phyloP scores from a whole-genome alignment of 2,888 invertebrate species.

The Thyatira batis region DNA sequence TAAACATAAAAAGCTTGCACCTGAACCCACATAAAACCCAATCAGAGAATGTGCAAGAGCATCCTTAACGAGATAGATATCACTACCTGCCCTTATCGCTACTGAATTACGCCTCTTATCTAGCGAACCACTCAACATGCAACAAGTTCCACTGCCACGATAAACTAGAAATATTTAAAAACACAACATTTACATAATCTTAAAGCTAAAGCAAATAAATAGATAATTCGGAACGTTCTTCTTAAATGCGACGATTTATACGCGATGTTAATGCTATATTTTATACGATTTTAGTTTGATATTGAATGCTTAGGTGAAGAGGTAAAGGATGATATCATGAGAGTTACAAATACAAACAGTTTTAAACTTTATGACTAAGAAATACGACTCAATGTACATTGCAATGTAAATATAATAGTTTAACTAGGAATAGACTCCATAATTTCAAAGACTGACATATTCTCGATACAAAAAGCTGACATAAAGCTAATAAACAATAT shows the following conservation, averaged over 20 bases:
- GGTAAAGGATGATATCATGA: background rate
- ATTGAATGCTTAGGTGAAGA: background rate
- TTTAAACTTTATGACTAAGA: background rate
- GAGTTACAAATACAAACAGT: background rate
- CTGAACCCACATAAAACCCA: background rate
- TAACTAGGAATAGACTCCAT: too few species aligned
- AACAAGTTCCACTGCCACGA: background rate
- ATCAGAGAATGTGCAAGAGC: background rate
- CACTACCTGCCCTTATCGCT: background rate
- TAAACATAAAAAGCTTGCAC: background rate
- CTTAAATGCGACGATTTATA: background rate
- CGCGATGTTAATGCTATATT: background rate
- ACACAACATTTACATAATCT: background rate
- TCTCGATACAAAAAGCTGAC: too few species aligned
- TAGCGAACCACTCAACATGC: background rate
- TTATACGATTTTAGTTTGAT: background rate
- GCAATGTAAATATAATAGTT: background rate
- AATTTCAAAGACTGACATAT: too few species aligned
- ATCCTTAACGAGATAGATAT: background rate
- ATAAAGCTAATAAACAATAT: background rate
- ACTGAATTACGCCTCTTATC: background rate
- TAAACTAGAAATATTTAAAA: background rate
- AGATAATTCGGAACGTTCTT: background rate
- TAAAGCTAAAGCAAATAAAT: background rate
- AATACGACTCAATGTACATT: background rate